Percentiles rank a stretch among this genome's conserved stretches.
These are phyloP conservation scores for Ficedula albicollis DNA, from an alignment of 2,797 vertebrate species.

Conservation along the genomic window DNA sequence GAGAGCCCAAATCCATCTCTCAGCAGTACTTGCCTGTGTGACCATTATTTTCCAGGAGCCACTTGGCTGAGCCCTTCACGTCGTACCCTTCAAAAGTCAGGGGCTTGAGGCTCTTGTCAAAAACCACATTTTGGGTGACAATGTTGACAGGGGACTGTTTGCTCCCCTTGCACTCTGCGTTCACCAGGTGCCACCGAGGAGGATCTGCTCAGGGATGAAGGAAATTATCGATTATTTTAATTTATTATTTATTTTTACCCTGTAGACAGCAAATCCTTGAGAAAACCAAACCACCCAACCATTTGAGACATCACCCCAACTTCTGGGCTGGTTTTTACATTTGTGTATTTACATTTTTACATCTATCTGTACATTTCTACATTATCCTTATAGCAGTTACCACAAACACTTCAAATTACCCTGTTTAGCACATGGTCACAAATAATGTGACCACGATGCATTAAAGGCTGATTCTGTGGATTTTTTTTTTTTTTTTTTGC, in stretches of 20 bases:
- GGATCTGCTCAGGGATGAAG: conserved; percentile 74
- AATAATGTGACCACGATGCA: fast-evolving
- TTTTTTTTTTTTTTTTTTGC: background rate
- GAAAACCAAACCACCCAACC: background rate
- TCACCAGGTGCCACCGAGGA: conserved; percentile 64
- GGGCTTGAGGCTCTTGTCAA: conserved; percentile 65
- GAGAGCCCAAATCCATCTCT: fast-evolving
- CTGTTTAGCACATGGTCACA: background rate
- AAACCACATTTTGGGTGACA: conserved; percentile 71
- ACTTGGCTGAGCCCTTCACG: conserved; percentile 32
- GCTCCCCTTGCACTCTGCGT: conserved; percentile 31
- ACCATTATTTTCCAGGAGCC: conserved; percentile 77
- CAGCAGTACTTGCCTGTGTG: conserved; percentile 78
- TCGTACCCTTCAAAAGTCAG: conserved; percentile 83
- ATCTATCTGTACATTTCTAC: background rate
- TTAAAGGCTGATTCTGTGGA: background rate
- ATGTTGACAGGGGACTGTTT: conserved; percentile 90
- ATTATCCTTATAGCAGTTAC: background rate
- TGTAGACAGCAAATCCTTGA: background rate
- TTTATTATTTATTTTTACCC: too few relatives aligned
- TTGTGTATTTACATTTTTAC: background rate
- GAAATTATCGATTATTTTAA: background rate
- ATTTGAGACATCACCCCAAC: too few relatives aligned
- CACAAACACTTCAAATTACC: background rate
- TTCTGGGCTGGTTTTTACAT: background rate